Evolutionary conservation across 1,140 invertebrate species (phyloP), one percentile per base, ranked within the genome.

Genomic region (honey bee (Apis mellifera)): DNA sequence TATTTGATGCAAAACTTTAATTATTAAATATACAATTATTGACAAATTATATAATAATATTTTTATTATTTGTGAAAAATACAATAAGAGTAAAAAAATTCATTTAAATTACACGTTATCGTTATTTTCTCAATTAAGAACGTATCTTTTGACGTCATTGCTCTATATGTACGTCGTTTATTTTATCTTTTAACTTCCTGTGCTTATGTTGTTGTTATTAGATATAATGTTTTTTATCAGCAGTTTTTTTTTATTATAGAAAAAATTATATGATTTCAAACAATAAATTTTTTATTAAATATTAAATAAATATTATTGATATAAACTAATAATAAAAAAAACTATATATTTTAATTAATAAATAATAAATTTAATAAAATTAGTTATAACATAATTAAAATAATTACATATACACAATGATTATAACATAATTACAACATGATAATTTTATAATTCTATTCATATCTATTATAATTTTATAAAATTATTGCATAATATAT

Each of bases 101-200:
- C 12, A 1, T n/a, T 15, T 11, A n/a, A 65, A 9, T 23, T 54
- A 12, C 1, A 19, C 21, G 8, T 54, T 69, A 21, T 57, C 54
- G n/a, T 19, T 70, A 42, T 21, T 60, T 70, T 78, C 17, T 69
- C n/a, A 69, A 78, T 78, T 70, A 59, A 50, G 19, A 60, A 19
- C 19, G 1, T 78, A 70, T 57, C 23, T 19, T 32, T 21, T 78
- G 54, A 78, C 65, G 54, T 78, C 42, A 70, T 17, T 70, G 1
- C 19, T 50, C 23, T 69, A 50, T 60, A 55, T 17, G 32, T 60
- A 55, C n/a, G 32, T 57, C 23, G 17, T 7, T 42, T 50, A 59
- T 59, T 60, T 52, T 78, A 68, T 70, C 54, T n/a, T n/a, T n/a
- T n/a, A 59, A 52, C 54, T 70, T 78, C 76, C 76, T 70, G 54